Base-by-base conservation (phyloP, 2,113 vertebrate species). In the Gadus macrocephalus region DNA sequence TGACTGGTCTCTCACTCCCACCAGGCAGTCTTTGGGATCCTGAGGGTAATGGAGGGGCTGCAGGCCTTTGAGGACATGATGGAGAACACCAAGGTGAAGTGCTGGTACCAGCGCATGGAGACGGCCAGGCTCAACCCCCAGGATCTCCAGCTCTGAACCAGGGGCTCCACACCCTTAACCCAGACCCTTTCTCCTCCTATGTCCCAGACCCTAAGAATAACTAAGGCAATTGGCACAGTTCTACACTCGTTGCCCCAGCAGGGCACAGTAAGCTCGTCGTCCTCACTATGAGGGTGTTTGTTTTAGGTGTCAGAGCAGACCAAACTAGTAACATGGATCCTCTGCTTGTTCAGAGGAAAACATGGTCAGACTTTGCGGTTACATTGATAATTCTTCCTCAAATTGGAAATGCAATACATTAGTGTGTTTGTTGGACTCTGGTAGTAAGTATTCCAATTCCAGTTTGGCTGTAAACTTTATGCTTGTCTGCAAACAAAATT, bases 11-110 rank as follows among this genome's bases (percentile, higher is more conserved):
- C 20, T 27, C 28, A 17, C 8, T 8, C 5, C 3, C 61, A 73
- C 9, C 81, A 99, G 97, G 95, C 96, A 0, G 97, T 99, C 73
- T 99, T 94, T 0, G 97, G 97, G 0, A 93, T 99, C 7, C 93
- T 99, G n/a, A 87, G 95, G 0, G 97, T 99, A 62, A 99, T 96
- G 97, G 96, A 98, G 68, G 97, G 96, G 0, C 90, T 99, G 77
- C 88, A 97, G 88, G 93, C 97, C 8, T 99, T 97, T 4, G 90
- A 96, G 0, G 97, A 99, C 88, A 93, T 99, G 93, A 97, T 98
- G 94, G 73, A 49, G 11, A 94, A 98, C 85, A 95, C 95, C 38
- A 95, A 83, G 73, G 92, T 98, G 74, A 92, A 93, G 60, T 78
- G 83, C 68, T 99, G 97, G 97, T 99, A 99, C 88, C 77, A 78